Base-by-base conservation (phyloP, 1,140 invertebrate species). In the Orchestia grillus region DNA sequence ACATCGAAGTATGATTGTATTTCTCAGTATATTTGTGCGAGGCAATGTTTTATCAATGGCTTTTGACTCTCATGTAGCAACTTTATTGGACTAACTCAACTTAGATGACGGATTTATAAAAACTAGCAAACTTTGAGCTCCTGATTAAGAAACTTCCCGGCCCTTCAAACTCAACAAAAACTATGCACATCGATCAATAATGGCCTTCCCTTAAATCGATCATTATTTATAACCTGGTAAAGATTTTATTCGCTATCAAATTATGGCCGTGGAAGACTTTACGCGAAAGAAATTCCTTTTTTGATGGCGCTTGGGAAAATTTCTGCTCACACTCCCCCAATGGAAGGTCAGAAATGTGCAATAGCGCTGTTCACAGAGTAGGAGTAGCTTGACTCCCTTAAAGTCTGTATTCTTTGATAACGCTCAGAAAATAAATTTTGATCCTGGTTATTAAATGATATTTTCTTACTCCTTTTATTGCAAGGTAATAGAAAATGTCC, bases 121-220 rank as follows among this genome's bases (percentile, higher is more conserved):
- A 77, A 77, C 62, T 36, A 77, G 62, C 11, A 77, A 77, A 77
- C 62, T 77, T 77, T 36, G 62, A 77, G 62, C 28, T 77, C 62
- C 62, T 77, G 62, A 77, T 77, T 77, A 77, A 77, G 62, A 77
- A 77, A 77, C 62, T 77, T 77, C 62, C 62, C 62, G 28, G 36
- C 62, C 62, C 62, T 28, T 77, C 62, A 77, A 77, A 28, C 62
- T 77, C 62, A 1, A 77, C 62, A 77, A 77, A n/a, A 77, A 77
- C 62, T 77, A 77, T 77, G 62, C 28, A 77, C 62, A 77, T 77
- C 62, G 62, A 77, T 77, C 62, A 77, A 77, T 77, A 77, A 77
- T 77, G 62, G 62, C 62, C 62, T 77, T 77, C 62, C 62, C 62
- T 77, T 77, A 77, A 77, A 77, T 77, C 62, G 62, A 77, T 77